These are phyloP conservation scores for Rallus crepitans DNA, from an alignment of 2,797 vertebrate genomes.

Conservation along the genomic window DNA sequence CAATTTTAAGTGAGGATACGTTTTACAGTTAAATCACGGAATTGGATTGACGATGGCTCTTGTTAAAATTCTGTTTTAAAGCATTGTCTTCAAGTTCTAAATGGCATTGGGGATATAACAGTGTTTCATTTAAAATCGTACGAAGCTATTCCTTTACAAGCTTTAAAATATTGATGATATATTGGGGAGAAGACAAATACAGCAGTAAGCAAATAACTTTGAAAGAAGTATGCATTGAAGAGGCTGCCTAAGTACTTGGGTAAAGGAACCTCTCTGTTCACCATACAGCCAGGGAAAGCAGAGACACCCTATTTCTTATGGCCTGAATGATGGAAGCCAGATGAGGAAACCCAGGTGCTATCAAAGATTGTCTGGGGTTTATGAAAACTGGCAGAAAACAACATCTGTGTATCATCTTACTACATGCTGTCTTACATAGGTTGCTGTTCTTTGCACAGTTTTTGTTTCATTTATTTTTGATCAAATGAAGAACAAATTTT, in stretches of 20 bases:
- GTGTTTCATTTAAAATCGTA: not conserved
- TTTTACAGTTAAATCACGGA: constrained; percentile 55
- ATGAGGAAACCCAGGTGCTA: constrained; percentile 16
- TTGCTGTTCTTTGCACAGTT: not conserved
- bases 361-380: not conserved
- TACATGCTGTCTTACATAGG: not conserved
- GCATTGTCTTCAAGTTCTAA: not conserved
- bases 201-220: not conserved
- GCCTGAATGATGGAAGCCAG: not conserved
- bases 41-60: not conserved
- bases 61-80: constrained; percentile 46
- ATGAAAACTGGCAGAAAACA: not conserved
- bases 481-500: constrained; percentile 1
- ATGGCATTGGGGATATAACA: not conserved
- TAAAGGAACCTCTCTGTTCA: not conserved
- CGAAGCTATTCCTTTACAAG: not conserved
- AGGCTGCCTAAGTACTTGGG: not conserved
- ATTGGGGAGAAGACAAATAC: not conserved
- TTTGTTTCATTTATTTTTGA: not conserved
- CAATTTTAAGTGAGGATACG: constrained; percentile 2
- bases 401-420: not conserved
- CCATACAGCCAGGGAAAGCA: not conserved
- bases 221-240: not conserved
- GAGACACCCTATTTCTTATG: not conserved
- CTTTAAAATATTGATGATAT: not conserved